phyloP scores from a whole-genome alignment of 2,888 invertebrate genomes.

The Lasiommata megera region DNA sequence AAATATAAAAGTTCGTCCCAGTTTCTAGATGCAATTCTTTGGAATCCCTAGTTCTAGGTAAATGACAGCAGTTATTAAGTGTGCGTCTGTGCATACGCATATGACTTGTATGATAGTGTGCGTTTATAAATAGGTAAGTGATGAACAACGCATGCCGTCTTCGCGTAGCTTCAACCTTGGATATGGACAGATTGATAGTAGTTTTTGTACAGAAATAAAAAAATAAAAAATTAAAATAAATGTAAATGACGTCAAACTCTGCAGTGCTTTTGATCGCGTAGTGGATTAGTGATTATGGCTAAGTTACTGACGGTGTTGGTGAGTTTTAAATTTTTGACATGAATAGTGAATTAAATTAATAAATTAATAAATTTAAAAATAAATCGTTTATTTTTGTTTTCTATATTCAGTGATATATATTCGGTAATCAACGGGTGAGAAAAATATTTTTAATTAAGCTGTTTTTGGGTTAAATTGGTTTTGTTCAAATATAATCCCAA shows the following conservation, averaged over 20 bases:
- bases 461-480: too few species aligned
- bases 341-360: neutral
- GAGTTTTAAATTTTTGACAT: constrained; percentile 31
- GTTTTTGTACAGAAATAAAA: constrained; percentile 34
- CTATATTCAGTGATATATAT: neutral
- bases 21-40: neutral
- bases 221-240: constrained; percentile 31
- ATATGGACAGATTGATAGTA: constrained; percentile 57
- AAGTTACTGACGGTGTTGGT: constrained; percentile 58
- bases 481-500: too few species aligned
- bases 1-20: neutral
- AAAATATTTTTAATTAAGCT: too few species aligned
- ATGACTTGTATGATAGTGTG: constrained; percentile 53
- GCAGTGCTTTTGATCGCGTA: constrained; percentile 32
- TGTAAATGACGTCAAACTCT: constrained; percentile 35
- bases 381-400: neutral
- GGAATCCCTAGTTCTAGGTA: constrained; percentile 33
- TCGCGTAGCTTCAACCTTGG: constrained; percentile 68
- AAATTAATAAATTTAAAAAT: neutral
- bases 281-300: constrained; percentile 48
- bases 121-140: constrained; percentile 74
- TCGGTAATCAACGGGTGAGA: too few species aligned
- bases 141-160: constrained; percentile 56
- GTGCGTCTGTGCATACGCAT: constrained; percentile 37
- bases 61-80: constrained; percentile 31